Evolutionary conservation across 2,888 invertebrate genomes (phyloP).

Genomic region (Tinea semifulvella): DNA sequence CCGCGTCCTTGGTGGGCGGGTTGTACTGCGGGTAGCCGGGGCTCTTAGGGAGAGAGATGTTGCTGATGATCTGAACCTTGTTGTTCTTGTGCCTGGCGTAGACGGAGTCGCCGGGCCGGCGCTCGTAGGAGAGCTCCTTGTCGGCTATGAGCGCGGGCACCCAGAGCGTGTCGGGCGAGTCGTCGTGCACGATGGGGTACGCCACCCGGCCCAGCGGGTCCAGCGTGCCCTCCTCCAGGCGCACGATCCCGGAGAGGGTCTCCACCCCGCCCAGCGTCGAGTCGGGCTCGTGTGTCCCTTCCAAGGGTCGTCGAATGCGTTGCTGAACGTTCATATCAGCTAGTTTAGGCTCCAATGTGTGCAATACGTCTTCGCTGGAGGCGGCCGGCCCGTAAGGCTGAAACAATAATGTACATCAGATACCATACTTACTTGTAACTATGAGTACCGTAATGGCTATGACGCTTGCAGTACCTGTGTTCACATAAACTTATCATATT

Average conservation of each 20-base stretch:
- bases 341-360: conserved; percentile 58
- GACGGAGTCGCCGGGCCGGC: conserved; percentile 42
- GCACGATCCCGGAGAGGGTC: conserved; percentile 48
- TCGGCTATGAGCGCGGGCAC: conserved; percentile 40
- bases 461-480: too few species aligned
- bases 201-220: conserved; percentile 48
- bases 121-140: conserved; percentile 40
- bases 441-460: too few species aligned
- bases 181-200: conserved; percentile 54
- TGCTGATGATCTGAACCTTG: conserved; percentile 61
- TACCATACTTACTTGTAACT: too few species aligned
- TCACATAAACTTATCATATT: too few species aligned
- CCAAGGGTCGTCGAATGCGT: conserved; percentile 5
- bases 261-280: conserved; percentile 54
- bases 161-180: conserved; percentile 54
- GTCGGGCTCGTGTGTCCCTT: conserved; percentile 3
- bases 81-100: conserved; percentile 48
- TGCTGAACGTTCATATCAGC: conserved; percentile 46
- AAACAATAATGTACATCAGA: conserved; percentile 36
- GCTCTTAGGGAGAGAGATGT: conserved; percentile 45
- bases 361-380: conserved; percentile 59
- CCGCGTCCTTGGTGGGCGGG: conserved; percentile 40
- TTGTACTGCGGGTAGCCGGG: conserved; percentile 46
- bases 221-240: conserved; percentile 47
- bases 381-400: conserved; percentile 65